phyloP scores from a whole-genome alignment of 2,797 vertebrate genomes.

The Steatocranus sp. region DNA sequence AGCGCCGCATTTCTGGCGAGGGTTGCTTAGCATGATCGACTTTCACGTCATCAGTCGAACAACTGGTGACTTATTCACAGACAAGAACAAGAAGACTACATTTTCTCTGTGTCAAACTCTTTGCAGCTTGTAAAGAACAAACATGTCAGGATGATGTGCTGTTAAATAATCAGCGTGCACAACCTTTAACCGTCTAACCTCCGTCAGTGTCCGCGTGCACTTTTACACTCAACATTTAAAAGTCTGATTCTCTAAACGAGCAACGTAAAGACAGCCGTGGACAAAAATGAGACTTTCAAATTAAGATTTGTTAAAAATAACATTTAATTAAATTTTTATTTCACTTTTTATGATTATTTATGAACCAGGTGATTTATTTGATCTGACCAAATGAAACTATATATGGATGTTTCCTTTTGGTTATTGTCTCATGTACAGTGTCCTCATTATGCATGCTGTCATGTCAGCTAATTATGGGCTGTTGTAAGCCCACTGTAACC shows the following conservation, averaged over 20 bases:
- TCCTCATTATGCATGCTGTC: neutral
- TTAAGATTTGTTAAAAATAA: neutral
- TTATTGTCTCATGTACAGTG: neutral
- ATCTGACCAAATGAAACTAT: neutral
- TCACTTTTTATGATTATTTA: neutral
- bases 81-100: rapidly evolving
- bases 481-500: rapidly evolving
- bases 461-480: neutral
- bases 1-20: neutral
- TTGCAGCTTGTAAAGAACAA: neutral
- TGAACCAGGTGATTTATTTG: neutral
- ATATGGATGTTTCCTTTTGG: neutral
- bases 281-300: rapidly evolving
- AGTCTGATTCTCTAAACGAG: neutral
- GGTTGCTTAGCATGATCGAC: neutral
- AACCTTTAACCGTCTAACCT: neutral
- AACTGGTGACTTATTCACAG: rapidly evolving
- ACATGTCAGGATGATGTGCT: neutral
- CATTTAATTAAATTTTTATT: neutral
- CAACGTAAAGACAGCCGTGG: neutral
- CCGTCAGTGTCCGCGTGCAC: rapidly evolving
- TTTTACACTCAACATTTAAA: rapidly evolving
- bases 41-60: neutral
- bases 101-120: neutral
- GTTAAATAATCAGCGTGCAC: rapidly evolving